phyloP scores from a whole-genome alignment of 2,113 vertebrate species.

The Sylvietta virens region DNA sequence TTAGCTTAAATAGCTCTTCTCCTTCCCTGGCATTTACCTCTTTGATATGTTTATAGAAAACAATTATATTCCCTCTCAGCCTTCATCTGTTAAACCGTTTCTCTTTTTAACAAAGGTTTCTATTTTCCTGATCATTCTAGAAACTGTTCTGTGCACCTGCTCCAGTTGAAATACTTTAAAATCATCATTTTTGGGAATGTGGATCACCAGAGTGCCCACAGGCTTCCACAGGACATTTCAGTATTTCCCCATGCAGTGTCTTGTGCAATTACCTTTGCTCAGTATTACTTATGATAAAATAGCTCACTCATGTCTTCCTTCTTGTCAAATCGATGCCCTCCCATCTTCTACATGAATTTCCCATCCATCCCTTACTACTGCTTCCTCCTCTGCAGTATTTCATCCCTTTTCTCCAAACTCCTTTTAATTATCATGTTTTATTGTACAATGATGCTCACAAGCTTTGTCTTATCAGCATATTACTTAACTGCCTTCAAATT shows the following conservation, averaged over 20 bases:
- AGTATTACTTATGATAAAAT: not conserved
- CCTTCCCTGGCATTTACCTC: not conserved
- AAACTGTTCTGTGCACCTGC: not conserved
- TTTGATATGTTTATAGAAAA: conserved; percentile 40
- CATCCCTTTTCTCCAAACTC: not conserved
- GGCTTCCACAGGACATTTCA: not conserved
- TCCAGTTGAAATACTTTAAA: not conserved
- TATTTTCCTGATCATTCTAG: not conserved
- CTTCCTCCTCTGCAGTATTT: not conserved
- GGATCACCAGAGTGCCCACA: not conserved
- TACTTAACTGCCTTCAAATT: not conserved
- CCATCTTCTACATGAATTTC: not conserved
- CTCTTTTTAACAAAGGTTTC: not conserved
- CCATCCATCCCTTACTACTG: not conserved
- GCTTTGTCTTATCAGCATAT: not conserved
- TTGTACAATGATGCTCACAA: not conserved
- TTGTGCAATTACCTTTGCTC: not conserved
- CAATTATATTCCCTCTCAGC: conserved; percentile 21
- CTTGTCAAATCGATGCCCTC: not conserved
- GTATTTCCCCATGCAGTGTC: rapidly evolving
- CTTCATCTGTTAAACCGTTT: conserved; percentile 25
- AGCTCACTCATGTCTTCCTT: not conserved
- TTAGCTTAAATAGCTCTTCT: conserved; percentile 25
- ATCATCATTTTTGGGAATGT: not conserved
- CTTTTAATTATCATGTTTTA: not conserved